phyloP scores from a whole-genome alignment of 1,140 invertebrate species.

The Triops longicaudatus region DNA sequence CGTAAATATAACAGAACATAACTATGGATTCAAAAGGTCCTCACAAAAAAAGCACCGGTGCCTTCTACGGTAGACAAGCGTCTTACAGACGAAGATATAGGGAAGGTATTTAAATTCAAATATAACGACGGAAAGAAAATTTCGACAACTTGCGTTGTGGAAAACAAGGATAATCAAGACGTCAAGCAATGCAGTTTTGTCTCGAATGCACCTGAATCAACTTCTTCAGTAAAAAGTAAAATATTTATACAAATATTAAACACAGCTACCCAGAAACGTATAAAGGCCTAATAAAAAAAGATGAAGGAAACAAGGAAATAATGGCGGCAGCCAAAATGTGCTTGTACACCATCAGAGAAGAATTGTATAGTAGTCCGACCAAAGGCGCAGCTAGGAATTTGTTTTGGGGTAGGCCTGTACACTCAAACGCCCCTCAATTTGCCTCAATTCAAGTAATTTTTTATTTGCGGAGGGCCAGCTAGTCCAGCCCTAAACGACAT shows the following conservation, averaged over 20 bases:
- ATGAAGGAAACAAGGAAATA: not conserved
- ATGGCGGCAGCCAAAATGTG: not conserved
- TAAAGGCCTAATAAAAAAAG: not conserved
- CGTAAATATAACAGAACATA: not conserved
- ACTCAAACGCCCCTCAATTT: too few species aligned
- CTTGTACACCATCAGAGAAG: not conserved
- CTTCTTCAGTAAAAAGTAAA: not conserved
- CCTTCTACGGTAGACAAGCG: not conserved
- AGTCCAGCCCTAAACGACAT: too few species aligned
- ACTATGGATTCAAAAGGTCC: not conserved
- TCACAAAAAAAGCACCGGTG: not conserved
- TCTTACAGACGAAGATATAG: constrained; percentile 2
- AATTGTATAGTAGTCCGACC: not conserved
- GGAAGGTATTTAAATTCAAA: not conserved
- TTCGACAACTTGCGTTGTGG: not conserved
- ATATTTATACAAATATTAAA: not conserved
- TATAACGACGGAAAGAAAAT: not conserved
- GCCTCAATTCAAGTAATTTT: too few species aligned
- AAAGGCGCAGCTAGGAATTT: too few species aligned
- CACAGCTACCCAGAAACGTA: not conserved
- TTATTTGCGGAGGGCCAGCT: too few species aligned
- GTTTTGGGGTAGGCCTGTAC: too few species aligned
- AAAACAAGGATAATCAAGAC: not conserved
- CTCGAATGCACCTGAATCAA: not conserved
- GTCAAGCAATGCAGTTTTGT: not conserved